Percentiles rank a stretch among this genome's conserved stretches.
Conservation (phyloP, 1,140 invertebrate genomes). For the Palaemon carinicauda region DNA sequence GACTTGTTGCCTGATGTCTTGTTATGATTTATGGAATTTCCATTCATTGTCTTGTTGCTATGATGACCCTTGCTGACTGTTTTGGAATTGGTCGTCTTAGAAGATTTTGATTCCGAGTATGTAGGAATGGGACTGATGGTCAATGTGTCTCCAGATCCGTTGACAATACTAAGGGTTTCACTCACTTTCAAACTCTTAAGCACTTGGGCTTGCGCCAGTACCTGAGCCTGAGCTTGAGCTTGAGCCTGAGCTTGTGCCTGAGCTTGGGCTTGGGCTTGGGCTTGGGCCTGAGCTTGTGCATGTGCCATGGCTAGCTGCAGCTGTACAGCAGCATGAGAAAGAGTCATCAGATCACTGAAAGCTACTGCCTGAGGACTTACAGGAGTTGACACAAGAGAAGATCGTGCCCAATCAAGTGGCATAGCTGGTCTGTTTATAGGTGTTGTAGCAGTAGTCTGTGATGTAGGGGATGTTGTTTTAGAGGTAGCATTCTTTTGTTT, state of each 20-base stretch:
- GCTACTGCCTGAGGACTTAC: slow-evolving; percentile 44
- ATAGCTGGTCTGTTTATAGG: slow-evolving; percentile 26
- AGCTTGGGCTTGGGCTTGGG: slow-evolving; percentile 53
- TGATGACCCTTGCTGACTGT: slow-evolving; percentile 19
- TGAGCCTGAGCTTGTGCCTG: slow-evolving; percentile 48
- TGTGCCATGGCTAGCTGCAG: slow-evolving; percentile 57
- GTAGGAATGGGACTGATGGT: slow-evolving; percentile 56
- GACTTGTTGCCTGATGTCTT: slow-evolving; percentile 26
- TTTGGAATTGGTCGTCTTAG: slow-evolving; percentile 26
- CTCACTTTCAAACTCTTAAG: slow-evolving; percentile 47
- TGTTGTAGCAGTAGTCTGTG: background rate
- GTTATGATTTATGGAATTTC: slow-evolving; percentile 18
- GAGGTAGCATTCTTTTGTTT: slow-evolving; percentile 23
- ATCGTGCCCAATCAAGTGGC: slow-evolving; percentile 44
- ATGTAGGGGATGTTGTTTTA: slow-evolving; percentile 13
- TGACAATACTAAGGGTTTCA: slow-evolving; percentile 56
- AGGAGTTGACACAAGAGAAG: slow-evolving; percentile 31
- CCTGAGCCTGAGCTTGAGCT: slow-evolving; percentile 39
- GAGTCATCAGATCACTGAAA: slow-evolving; percentile 57
- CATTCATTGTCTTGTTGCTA: slow-evolving; percentile 34
- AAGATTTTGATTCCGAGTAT: background rate
- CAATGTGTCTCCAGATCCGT: slow-evolving; percentile 57
- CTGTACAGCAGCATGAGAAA: slow-evolving; percentile 58
- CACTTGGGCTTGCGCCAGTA: slow-evolving; percentile 32
- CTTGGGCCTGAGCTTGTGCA: slow-evolving; percentile 57